These are phyloP conservation scores for Microcebus lehilahytsara DNA, from an alignment of 2,113 vertebrate species.

Conservation along the genomic window DNA sequence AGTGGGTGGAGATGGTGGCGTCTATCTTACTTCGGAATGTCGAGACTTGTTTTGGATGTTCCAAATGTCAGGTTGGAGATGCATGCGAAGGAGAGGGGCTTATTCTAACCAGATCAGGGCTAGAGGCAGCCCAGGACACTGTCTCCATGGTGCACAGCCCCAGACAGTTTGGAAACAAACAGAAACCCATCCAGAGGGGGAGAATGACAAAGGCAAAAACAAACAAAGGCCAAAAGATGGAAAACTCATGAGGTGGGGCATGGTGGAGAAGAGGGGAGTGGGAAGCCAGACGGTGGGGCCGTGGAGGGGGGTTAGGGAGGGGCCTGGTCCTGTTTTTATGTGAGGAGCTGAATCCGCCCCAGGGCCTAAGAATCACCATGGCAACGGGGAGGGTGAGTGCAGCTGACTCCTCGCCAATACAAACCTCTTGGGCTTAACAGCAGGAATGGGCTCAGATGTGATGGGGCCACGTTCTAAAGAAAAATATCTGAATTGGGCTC, in stretches of 20 bases:
- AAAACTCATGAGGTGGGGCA: slow-evolving; percentile 35
- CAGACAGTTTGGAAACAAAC: slow-evolving; percentile 77
- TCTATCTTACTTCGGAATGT: slow-evolving; percentile 57
- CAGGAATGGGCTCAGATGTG: slow-evolving; percentile 30
- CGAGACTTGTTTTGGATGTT: slow-evolving; percentile 52
- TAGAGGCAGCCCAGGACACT: slow-evolving; percentile 58
- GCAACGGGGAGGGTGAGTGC: background rate
- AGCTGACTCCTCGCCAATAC: slow-evolving; percentile 38
- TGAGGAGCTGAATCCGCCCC: background rate
- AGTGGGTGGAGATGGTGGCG: slow-evolving; percentile 40
- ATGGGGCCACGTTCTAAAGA: slow-evolving; percentile 28
- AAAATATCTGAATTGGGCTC: slow-evolving; percentile 30
- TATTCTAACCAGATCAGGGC: slow-evolving; percentile 67
- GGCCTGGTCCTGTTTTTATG: background rate
- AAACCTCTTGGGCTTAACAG: slow-evolving; percentile 53
- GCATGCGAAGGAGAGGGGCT: slow-evolving; percentile 59
- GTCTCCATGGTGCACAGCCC: slow-evolving; percentile 59
- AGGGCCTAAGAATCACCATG: slow-evolving; percentile 42
- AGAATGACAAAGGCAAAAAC: slow-evolving; percentile 65
- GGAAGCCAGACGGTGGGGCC: background rate
- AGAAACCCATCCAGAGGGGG: slow-evolving; percentile 51
- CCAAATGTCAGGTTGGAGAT: slow-evolving; percentile 55
- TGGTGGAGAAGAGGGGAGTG: background rate
- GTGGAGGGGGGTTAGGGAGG: background rate
- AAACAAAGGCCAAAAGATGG: slow-evolving; percentile 70